Percentiles rank a stretch among this genome's conserved stretches.
These are phyloP conservation scores for Masticophis lateralis DNA, from an alignment of 2,797 vertebrate genomes.

Conservation along the genomic window DNA sequence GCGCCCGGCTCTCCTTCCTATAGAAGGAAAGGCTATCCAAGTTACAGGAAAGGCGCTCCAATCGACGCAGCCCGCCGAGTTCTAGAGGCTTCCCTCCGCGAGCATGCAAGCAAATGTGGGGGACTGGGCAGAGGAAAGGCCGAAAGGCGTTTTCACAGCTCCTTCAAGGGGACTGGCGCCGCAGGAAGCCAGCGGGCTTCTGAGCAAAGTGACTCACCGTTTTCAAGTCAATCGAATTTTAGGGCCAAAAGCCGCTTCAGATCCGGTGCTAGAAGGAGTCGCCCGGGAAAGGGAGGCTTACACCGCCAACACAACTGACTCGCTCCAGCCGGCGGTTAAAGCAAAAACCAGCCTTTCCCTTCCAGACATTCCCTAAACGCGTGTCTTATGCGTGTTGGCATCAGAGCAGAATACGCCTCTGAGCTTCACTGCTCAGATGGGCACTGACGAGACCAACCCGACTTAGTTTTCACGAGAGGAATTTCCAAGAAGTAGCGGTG, in stretches of 20 bases:
- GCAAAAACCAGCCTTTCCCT: not conserved
- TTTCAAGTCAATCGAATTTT: not conserved
- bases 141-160: not conserved
- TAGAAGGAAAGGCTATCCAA: not conserved
- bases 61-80: not conserved
- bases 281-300: not conserved
- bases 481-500: not conserved
- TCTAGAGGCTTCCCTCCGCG: not conserved
- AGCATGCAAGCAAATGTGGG: not conserved
- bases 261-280: not conserved
- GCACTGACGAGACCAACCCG: not conserved
- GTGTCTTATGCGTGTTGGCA: not conserved
- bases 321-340: not conserved
- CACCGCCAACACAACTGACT: not conserved
- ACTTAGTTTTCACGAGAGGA: not conserved
- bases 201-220: not conserved
- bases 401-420: too few relatives aligned
- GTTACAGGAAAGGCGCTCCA: not conserved
- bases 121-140: not conserved
- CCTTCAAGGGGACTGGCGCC: not conserved
- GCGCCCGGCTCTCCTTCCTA: not conserved
- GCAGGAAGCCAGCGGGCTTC: not conserved
- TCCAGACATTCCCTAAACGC: not conserved
- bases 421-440: not conserved
- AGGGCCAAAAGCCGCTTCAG: not conserved